These are phyloP conservation scores for Actinemys pallida DNA, from an alignment of 2,113 vertebrate genomes.

Conservation along the genomic window DNA sequence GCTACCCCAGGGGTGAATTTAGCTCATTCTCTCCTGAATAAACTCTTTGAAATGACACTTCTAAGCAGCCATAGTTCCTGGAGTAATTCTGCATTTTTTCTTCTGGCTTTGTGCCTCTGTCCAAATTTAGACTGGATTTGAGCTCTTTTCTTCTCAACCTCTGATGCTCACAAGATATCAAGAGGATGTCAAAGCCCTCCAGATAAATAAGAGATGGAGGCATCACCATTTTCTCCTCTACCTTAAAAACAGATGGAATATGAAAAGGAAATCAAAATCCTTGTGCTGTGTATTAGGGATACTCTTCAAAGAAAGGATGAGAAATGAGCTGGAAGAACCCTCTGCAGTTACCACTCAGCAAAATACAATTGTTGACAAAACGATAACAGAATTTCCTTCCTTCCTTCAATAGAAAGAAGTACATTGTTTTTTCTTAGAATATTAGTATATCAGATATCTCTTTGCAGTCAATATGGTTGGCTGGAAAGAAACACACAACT, in stretches of 20 bases:
- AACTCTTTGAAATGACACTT: not conserved
- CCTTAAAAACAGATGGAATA: not conserved
- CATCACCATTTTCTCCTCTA: not conserved
- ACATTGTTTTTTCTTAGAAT: not conserved
- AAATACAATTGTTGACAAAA: fast-evolving
- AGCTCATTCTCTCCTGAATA: not conserved
- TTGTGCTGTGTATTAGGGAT: not conserved
- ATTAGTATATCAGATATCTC: not conserved
- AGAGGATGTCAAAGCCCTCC: not conserved
- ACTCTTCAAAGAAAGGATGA: not conserved
- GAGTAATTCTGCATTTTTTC: not conserved
- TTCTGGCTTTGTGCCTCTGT: not conserved
- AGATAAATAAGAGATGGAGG: too few species aligned
- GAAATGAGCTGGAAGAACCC: not conserved
- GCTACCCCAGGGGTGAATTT: not conserved
- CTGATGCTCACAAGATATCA: not conserved
- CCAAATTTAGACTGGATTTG: not conserved
- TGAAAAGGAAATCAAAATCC: not conserved
- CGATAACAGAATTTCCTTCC: not conserved
- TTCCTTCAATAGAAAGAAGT: not conserved
- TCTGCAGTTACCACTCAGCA: not conserved
- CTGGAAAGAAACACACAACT: not conserved
- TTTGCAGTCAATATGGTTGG: not conserved
- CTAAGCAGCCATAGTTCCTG: not conserved
- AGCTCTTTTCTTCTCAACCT: not conserved